Evolutionary conservation across 2,797 vertebrate species (phyloP).

Genomic region (Antrozous pallidus): DNA sequence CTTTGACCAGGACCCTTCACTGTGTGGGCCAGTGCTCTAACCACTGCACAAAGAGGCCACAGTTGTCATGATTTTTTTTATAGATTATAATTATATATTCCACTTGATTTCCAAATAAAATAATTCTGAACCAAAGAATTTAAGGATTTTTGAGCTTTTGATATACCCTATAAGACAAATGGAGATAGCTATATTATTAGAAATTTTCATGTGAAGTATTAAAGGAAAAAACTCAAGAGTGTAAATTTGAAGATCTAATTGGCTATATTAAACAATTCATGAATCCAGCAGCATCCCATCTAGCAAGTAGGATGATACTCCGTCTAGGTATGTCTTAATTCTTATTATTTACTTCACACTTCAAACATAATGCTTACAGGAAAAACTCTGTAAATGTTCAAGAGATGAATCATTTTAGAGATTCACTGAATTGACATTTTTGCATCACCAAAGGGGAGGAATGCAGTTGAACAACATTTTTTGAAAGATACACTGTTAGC

Average conservation of each 20-base stretch:
- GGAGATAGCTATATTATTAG: neutral
- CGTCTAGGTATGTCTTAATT: neutral
- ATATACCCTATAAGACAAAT: neutral
- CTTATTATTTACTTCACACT: neutral
- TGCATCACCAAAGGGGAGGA: neutral
- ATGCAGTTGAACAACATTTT: neutral
- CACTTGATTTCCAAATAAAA: neutral
- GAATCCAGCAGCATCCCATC: neutral
- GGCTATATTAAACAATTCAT: neutral
- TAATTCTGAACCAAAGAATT: slow-evolving; percentile 17
- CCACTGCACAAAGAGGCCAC: neutral
- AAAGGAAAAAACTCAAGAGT: neutral
- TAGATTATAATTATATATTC: neutral
- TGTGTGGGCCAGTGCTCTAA: neutral
- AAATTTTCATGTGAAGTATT: neutral
- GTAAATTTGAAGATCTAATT: neutral
- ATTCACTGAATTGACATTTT: neutral
- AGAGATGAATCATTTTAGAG: neutral
- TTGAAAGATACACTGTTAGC: neutral
- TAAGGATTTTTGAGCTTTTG: slow-evolving; percentile 18
- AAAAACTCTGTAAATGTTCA: neutral
- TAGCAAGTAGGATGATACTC: neutral
- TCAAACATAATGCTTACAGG: neutral
- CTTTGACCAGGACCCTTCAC: neutral
- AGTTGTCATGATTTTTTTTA: neutral